A percentile compares a stretch with the other conserved stretches of the same genome.
phyloP scores from a whole-genome alignment of 2,113 vertebrate genomes.

The Melanostigma gelatinosum region DNA sequence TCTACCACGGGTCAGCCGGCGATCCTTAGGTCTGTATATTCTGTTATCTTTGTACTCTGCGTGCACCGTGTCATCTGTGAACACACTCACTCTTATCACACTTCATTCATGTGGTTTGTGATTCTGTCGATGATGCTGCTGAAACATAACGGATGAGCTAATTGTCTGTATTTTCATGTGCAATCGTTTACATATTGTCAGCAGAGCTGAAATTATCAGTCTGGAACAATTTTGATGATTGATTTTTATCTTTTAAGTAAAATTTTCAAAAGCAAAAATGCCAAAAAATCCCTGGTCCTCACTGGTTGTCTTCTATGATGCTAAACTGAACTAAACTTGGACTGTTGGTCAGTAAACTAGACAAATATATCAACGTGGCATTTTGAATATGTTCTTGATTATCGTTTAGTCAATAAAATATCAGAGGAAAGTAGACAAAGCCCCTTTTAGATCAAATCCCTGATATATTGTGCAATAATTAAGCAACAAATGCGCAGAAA shows the following conservation, averaged over 20 bases:
- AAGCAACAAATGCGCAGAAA: too few relatives aligned
- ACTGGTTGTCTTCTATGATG: neutral
- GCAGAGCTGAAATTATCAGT: neutral
- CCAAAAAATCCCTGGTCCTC: neutral
- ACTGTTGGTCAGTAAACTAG: too few relatives aligned
- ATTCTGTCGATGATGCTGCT: conserved; percentile 5
- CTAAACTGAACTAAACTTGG: too few relatives aligned
- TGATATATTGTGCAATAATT: too few relatives aligned
- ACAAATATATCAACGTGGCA: too few relatives aligned
- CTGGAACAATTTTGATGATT: neutral
- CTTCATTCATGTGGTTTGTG: neutral
- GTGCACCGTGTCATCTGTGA: neutral
- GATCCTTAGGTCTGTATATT: neutral
- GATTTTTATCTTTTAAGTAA: neutral
- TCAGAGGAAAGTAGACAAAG: too few relatives aligned
- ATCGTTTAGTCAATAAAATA: too few relatives aligned
- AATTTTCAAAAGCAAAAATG: neutral
- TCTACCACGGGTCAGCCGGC: neutral
- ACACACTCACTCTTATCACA: neutral
- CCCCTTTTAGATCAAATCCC: too few relatives aligned
- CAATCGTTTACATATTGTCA: neutral
- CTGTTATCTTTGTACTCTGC: neutral
- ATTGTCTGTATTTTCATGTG: neutral
- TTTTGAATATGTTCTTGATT: too few relatives aligned
- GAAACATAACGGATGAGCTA: neutral